Percentiles rank a stretch among this genome's conserved stretches.
These are phyloP conservation scores for Catharus ustulatus DNA, from an alignment of 2,797 vertebrate species.

Conservation along the genomic window DNA sequence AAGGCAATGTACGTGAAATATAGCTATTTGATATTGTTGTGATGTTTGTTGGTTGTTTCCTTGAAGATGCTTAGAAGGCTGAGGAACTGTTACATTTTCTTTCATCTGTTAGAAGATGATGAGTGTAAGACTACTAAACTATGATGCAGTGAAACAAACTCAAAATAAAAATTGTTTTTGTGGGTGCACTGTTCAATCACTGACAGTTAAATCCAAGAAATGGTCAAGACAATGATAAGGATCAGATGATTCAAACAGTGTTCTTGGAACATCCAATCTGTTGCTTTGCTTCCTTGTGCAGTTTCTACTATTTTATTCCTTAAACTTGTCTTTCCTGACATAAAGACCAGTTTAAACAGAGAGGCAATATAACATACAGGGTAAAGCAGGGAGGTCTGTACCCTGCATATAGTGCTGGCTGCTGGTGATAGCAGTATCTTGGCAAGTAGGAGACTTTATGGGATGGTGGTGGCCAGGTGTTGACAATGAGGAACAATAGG, in stretches of 20 bases:
- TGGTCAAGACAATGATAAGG: background rate
- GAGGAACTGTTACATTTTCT: background rate
- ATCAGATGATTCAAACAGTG: background rate
- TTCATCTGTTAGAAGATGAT: background rate
- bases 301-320: background rate
- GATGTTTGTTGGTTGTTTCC: background rate
- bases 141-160: background rate
- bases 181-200: background rate
- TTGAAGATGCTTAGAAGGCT: background rate
- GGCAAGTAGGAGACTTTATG: background rate
- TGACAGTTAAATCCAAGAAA: background rate
- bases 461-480: background rate
- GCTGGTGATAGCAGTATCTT: background rate
- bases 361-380: fast-evolving
- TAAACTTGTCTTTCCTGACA: background rate
- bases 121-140: background rate
- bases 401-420: fast-evolving
- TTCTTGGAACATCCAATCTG: background rate
- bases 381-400: background rate
- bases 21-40: background rate
- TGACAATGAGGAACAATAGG: background rate
- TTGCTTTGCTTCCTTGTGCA: background rate
- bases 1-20: background rate
- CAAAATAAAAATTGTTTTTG: background rate
- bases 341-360: background rate